These are phyloP conservation scores for Pseudachorutes palmiensis DNA, from an alignment of 1,140 invertebrate genomes.

Conservation along the genomic window DNA sequence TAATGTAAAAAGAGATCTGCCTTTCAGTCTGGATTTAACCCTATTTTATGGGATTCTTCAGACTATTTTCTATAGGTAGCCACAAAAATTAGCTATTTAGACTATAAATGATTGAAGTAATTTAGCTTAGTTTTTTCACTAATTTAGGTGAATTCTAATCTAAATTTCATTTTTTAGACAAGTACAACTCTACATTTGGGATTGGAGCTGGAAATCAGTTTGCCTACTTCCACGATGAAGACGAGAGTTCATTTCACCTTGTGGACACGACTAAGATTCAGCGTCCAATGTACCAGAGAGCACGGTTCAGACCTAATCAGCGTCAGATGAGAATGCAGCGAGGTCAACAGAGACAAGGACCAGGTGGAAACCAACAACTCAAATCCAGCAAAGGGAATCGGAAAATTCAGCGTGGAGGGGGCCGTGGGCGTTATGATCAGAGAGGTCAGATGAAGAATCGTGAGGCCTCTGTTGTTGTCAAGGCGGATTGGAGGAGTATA, in stretches of 20 bases:
- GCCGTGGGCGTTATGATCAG: conserved; percentile 51
- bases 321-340: conserved; percentile 66
- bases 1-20: too few species aligned
- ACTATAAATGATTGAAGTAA: too few species aligned
- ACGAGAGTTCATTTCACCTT: conserved; percentile 96
- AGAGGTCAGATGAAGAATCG: conserved; percentile 80
- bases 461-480: conserved; percentile 94
- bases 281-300: conserved; percentile 81
- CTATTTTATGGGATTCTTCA: too few species aligned
- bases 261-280: conserved; percentile 88
- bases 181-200: conserved; percentile 92
- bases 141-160: too few species aligned
- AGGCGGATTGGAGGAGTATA: conserved; percentile 92
- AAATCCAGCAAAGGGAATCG: conserved; percentile 39
- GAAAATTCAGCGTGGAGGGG: conserved; percentile 48
- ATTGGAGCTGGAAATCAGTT: conserved; percentile 74
- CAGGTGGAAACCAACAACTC: conserved; percentile 42
- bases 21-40: too few species aligned
- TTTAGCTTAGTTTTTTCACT: too few species aligned
- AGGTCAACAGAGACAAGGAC: conserved; percentile 52
- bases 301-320: conserved; percentile 71
- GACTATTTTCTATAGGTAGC: too few species aligned
- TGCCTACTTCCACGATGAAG: conserved; percentile 95
- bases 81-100: too few species aligned
- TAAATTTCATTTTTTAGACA: conserved; percentile 59